Conservation (phyloP, 1,140 invertebrate genomes). For the Drosophila willistoni region DNA sequence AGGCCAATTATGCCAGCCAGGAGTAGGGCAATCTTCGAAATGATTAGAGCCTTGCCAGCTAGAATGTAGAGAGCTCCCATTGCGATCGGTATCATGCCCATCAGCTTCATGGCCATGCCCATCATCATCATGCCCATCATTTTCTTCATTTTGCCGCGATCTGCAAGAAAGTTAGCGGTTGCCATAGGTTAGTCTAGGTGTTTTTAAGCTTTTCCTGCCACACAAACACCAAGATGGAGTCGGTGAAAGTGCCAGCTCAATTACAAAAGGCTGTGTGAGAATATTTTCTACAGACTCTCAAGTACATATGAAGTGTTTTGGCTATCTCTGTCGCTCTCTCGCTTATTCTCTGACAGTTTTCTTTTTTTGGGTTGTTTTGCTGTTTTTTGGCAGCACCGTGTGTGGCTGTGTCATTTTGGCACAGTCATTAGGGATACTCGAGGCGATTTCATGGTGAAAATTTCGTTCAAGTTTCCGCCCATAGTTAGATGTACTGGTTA, state of each 20-base stretch:
- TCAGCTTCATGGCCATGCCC: slow-evolving; percentile 90
- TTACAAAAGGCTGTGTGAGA: slow-evolving; percentile 63
- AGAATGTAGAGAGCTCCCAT: slow-evolving; percentile 89
- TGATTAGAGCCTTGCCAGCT: slow-evolving; percentile 90
- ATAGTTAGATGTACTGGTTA: slow-evolving; percentile 8
- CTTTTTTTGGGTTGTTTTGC: slow-evolving; percentile 7
- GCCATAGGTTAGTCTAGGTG: slow-evolving; percentile 10
- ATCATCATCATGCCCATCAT: slow-evolving; percentile 94
- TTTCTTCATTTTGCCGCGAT: slow-evolving; percentile 91
- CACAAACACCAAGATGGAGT: slow-evolving; percentile 2
- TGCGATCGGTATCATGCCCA: slow-evolving; percentile 88
- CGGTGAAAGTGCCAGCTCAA: slow-evolving; percentile 62
- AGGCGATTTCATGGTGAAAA: slow-evolving; percentile 60
- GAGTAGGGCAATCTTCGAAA: slow-evolving; percentile 90
- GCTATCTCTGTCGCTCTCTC: slow-evolving; percentile 10
- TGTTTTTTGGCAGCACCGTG: slow-evolving; percentile 33
- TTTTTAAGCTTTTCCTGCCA: slow-evolving; percentile 28
- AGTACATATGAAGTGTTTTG: slow-evolving; percentile 1
- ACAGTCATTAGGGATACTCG: slow-evolving; percentile 63
- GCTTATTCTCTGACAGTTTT: not conserved
- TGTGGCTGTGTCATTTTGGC: slow-evolving; percentile 72
- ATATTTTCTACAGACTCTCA: slow-evolving; percentile 43
- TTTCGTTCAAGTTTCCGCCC: not conserved
- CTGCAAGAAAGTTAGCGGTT: slow-evolving; percentile 74
- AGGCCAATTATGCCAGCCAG: slow-evolving; percentile 90